Base-by-base conservation (phyloP, 1,140 invertebrate species). In the Scaptomyza montana region DNA sequence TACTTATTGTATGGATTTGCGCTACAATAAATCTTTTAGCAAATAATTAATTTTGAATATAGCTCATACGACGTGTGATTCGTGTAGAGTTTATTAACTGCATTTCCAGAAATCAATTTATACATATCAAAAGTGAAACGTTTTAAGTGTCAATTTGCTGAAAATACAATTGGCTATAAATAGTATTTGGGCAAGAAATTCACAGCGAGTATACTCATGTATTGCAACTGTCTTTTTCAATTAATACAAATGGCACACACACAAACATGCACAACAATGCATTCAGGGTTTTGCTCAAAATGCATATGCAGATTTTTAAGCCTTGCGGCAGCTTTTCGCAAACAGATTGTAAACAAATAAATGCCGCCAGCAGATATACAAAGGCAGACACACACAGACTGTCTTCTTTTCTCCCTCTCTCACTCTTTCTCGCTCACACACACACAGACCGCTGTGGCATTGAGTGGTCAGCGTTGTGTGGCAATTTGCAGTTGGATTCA, bases 281-380 rank as follows among this genome's bases (percentile, higher is more conserved):
- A 30, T 43, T 21, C 56, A 41, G 47, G 16, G 49, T 51, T 67
- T 73, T 57, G 43, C 63, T 66, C 74, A 70, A 69, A 70, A 79
- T 80, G 57, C 84, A 87, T 84, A 89, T 89, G 69, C 69, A 77
- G 69, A 89, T 82, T 87, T 86, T 87, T 74, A 82, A 89, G 84
- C 73, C 84, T 61, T 72, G 79, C 60, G 79, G 79, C 84, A 67
- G 84, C 69, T 66, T 77, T 84, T 80, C 54, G 61, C 79, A 82
- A 89, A 89, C 82, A 87, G 82, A 87, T 87, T 84, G 84, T 80
- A 84, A 79, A 87, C 84, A 87, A 87, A 87, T 87, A 87, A 87
- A 87, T 79, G 82, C 82, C 76, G 76, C 50, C 53, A 75, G 76
- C 76, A 66, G 70, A 53, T 25, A 73, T 56, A 79, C 61, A 66